phyloP scores from a whole-genome alignment of 2,113 vertebrate species.

The Gopherus evgoodei region DNA sequence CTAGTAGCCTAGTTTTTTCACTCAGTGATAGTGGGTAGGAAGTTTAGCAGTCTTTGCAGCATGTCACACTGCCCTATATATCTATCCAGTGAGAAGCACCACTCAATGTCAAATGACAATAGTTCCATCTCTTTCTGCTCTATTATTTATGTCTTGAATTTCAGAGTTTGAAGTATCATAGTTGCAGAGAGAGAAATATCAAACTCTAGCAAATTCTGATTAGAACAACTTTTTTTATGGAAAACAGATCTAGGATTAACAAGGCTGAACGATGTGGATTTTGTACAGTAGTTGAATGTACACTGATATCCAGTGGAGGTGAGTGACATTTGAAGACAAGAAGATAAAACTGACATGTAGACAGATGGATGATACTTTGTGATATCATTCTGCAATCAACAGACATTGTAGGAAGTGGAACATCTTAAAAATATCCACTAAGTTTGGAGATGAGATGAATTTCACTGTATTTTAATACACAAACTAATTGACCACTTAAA shows the following conservation, averaged over 20 bases:
- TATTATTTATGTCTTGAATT: not conserved
- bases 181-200: not conserved
- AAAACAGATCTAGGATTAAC: not conserved
- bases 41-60: not conserved
- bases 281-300: not conserved
- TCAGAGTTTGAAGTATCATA: not conserved
- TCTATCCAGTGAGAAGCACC: not conserved
- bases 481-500: not conserved
- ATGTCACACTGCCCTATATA: not conserved
- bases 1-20: not conserved
- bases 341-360: not conserved
- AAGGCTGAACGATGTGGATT: not conserved
- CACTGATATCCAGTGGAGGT: not conserved
- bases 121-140: slow-evolving; percentile 2
- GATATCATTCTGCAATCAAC: not conserved
- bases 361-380: not conserved
- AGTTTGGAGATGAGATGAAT: not conserved
- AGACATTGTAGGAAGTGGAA: not conserved
- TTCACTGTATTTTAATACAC: not conserved
- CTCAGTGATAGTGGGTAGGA: not conserved
- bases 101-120: not conserved
- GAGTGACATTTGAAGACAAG: not conserved
- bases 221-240: not conserved
- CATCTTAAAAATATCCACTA: not conserved
- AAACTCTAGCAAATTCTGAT: not conserved